phyloP scores from a whole-genome alignment of 2,888 invertebrate genomes.

The Scaptomyza flava region DNA sequence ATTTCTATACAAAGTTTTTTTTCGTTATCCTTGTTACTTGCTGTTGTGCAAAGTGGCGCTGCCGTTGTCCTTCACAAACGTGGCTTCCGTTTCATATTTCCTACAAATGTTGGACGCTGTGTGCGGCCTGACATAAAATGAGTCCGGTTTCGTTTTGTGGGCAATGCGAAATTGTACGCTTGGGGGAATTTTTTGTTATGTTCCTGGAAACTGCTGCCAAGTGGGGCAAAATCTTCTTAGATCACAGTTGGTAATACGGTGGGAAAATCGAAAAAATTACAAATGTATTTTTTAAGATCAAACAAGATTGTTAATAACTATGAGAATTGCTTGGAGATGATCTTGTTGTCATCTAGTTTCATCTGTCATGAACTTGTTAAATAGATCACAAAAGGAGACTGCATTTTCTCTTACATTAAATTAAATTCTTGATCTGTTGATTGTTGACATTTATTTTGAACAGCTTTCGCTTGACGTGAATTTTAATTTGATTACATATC shows the following conservation, averaged over 20 bases:
- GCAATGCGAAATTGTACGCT: slow-evolving; percentile 21
- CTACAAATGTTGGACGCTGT: slow-evolving; percentile 37
- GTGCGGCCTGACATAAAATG: slow-evolving; percentile 60
- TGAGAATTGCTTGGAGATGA: not conserved
- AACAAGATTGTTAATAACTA: not conserved
- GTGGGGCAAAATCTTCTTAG: slow-evolving; percentile 39
- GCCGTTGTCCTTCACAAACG: slow-evolving; percentile 47
- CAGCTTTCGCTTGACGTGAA: slow-evolving; percentile 48
- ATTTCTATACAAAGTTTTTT: slow-evolving; percentile 53
- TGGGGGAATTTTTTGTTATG: slow-evolving; percentile 26
- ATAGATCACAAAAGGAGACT: not conserved
- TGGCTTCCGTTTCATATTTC: slow-evolving; percentile 73
- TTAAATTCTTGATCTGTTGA: slow-evolving; percentile 1
- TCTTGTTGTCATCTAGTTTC: slow-evolving; percentile 2
- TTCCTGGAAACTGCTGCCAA: slow-evolving; percentile 23
- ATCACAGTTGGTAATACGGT: slow-evolving; percentile 9
- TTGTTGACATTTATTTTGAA: slow-evolving; percentile 26
- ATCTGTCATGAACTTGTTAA: not conserved
- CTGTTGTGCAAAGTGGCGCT: slow-evolving; percentile 65
- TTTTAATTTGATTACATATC: slow-evolving; percentile 67
- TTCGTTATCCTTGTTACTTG: slow-evolving; percentile 24
- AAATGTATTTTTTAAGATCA: not conserved
- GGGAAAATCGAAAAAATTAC: slow-evolving; percentile 15
- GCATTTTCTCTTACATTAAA: not conserved
- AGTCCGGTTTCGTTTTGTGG: slow-evolving; percentile 38